Evolutionary conservation across 2,797 vertebrate species (phyloP).

Genomic region (Cyprinella venusta): DNA sequence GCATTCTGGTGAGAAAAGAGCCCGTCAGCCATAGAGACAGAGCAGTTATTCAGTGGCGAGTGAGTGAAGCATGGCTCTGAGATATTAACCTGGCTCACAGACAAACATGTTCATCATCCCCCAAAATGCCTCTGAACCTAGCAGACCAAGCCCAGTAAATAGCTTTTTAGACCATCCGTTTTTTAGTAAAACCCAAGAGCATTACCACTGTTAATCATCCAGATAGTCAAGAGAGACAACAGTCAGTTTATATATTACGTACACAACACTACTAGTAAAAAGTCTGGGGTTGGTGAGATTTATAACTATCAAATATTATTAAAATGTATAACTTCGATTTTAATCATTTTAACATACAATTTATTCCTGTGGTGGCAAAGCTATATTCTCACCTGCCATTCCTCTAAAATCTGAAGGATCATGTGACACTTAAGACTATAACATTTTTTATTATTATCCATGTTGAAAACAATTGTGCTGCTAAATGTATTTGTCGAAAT

Average conservation of each 20-base stretch:
- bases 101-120: slow-evolving; percentile 58
- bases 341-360: too few species aligned
- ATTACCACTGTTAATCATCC: slow-evolving; percentile 6
- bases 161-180: slow-evolving; percentile 6
- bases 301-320: background rate
- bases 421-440: background rate
- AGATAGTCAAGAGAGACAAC: background rate
- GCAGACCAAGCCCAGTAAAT: slow-evolving; percentile 30
- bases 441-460: background rate
- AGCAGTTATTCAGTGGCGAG: slow-evolving; percentile 59
- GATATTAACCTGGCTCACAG: slow-evolving; percentile 54
- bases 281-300: background rate
- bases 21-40: slow-evolving; percentile 68
- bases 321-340: background rate
- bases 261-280: background rate
- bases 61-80: slow-evolving; percentile 47
- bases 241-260: background rate
- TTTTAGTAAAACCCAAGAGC: background rate
- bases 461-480: background rate
- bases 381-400: too few species aligned
- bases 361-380: background rate
- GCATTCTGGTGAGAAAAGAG: slow-evolving; percentile 67
- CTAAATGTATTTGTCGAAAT: background rate
- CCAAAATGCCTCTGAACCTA: slow-evolving; percentile 31
- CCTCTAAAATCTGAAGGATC: background rate